Conservation (phyloP, 2,888 invertebrate species). For the Archips crataeganus region DNA sequence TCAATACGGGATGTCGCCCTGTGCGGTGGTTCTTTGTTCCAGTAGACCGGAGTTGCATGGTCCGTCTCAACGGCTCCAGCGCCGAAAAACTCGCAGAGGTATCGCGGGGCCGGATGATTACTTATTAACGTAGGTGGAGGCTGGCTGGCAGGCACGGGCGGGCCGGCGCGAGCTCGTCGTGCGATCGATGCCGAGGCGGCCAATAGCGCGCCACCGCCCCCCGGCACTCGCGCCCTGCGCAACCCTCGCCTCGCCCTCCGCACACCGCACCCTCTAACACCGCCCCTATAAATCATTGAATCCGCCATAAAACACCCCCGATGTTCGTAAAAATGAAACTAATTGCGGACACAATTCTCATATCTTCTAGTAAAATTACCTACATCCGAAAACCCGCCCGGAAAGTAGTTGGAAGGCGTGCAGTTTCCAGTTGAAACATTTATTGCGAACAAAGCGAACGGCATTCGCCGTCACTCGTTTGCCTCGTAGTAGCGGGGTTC, state of each 20-base stretch:
- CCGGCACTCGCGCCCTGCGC: constrained; percentile 73
- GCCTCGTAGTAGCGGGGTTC: constrained; percentile 67
- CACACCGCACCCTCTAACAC: constrained; percentile 73
- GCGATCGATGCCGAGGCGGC: constrained; percentile 84
- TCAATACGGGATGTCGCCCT: constrained; percentile 77
- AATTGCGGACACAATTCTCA: constrained; percentile 80
- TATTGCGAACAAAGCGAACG: constrained; percentile 72
- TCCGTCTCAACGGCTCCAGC: constrained; percentile 79
- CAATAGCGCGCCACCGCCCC: constrained; percentile 83
- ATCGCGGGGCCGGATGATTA: constrained; percentile 84
- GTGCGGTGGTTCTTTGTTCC: constrained; percentile 81
- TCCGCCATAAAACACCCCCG: constrained; percentile 84
- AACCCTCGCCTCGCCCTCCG: constrained; percentile 65
- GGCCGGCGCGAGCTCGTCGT: constrained; percentile 77
- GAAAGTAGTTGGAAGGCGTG: constrained; percentile 63
- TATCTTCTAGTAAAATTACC: constrained; percentile 75
- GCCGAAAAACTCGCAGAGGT: constrained; percentile 84
- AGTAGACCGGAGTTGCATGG: constrained; percentile 77
- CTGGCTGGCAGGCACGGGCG: constrained; percentile 78
- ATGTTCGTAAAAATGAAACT: constrained; percentile 84
- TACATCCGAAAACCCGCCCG: constrained; percentile 65
- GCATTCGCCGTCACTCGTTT: constrained; percentile 68
- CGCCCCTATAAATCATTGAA: constrained; percentile 86
- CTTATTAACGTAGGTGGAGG: constrained; percentile 86
- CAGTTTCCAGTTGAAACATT: constrained; percentile 66